phyloP scores from a whole-genome alignment of 2,113 vertebrate species.

The Pavo muticus region DNA sequence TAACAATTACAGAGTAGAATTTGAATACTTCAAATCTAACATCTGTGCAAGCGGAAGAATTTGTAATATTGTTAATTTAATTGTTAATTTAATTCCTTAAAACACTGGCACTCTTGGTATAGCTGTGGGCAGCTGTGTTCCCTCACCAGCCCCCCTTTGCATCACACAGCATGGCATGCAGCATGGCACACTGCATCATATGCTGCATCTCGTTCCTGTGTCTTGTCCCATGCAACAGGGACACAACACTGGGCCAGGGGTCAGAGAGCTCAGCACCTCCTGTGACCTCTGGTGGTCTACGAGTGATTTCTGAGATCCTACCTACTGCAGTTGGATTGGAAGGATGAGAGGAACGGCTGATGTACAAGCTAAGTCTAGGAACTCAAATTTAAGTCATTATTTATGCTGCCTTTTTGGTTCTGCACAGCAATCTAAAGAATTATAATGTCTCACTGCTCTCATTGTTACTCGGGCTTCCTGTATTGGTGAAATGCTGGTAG shows the following conservation, averaged over 20 bases:
- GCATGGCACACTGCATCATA: rapidly evolving
- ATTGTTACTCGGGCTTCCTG: not conserved
- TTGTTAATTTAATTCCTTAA: not conserved
- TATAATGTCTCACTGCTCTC: not conserved
- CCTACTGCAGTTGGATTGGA: not conserved
- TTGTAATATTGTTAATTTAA: not conserved
- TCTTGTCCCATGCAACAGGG: not conserved
- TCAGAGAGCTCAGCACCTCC: not conserved
- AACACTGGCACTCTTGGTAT: not conserved
- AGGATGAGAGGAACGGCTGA: not conserved
- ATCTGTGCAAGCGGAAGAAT: not conserved
- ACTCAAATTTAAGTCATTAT: not conserved
- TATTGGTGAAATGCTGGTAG: not conserved
- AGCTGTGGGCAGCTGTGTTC: rapidly evolving
- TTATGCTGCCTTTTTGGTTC: not conserved
- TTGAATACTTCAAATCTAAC: not conserved
- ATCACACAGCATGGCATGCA: rapidly evolving
- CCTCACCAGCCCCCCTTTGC: not conserved
- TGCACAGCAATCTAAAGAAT: not conserved
- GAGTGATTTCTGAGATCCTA: not conserved
- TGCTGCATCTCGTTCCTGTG: not conserved
- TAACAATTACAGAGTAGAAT: not conserved
- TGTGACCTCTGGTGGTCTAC: not conserved
- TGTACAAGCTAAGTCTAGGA: not conserved
- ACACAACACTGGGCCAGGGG: not conserved